Evolutionary conservation across 2,113 vertebrate genomes (phyloP).

Genomic region (Reinhardtius hippoglossoides): DNA sequence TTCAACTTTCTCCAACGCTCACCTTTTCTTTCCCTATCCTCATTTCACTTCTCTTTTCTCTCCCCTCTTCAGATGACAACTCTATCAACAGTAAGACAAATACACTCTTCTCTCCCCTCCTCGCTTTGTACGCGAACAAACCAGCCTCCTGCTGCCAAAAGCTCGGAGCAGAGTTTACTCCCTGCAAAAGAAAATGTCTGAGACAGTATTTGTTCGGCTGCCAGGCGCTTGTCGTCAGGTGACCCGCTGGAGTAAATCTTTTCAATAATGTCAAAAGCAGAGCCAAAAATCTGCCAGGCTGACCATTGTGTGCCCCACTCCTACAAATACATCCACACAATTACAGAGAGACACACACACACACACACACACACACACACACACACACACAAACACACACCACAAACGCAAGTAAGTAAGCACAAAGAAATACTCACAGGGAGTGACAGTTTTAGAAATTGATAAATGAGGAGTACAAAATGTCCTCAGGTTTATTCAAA

Average conservation of each 20-base stretch:
- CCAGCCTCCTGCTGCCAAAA: conserved; percentile 56
- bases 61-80: conserved; percentile 45
- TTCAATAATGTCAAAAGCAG: conserved; percentile 69
- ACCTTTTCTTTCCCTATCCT: conserved; percentile 44
- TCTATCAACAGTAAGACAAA: conserved; percentile 59
- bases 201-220: conserved; percentile 68
- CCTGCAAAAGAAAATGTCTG: conserved; percentile 63
- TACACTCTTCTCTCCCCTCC: conserved; percentile 36
- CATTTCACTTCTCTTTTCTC: conserved; percentile 26
- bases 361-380: conserved; percentile 3
- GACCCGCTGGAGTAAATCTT: conserved; percentile 75
- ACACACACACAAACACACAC: conserved; percentile 12
- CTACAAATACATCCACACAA: conserved; percentile 3
- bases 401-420: no score
- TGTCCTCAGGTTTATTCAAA: background rate
- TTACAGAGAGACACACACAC: conserved; percentile 2
- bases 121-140: conserved; percentile 37
- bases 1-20: conserved; percentile 23
- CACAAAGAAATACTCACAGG: background rate
- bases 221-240: conserved; percentile 77
- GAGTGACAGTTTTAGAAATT: conserved; percentile 28
- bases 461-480: conserved; percentile 1
- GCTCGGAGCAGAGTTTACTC: conserved; percentile 56
- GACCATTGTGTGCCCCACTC: conserved; percentile 50
- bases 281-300: conserved; percentile 73